Evolutionary conservation across 2,113 vertebrate species (phyloP).

Genomic region (Oryzias curvinotus): DNA sequence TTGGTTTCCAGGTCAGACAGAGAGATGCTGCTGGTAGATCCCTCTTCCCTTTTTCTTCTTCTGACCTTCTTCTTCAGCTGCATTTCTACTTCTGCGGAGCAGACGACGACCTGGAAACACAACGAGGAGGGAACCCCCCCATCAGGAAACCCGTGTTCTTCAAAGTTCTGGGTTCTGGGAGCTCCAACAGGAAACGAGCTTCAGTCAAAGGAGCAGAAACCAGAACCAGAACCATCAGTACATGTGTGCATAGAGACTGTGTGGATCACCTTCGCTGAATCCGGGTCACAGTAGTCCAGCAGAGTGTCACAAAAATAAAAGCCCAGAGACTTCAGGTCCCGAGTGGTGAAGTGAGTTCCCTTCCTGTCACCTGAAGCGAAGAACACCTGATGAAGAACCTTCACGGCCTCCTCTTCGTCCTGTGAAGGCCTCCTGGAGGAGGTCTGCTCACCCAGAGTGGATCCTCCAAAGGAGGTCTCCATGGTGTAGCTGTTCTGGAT

Average conservation of each 20-base stretch:
- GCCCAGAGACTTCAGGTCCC: conserved; percentile 87
- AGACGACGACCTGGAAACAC: conserved; percentile 57
- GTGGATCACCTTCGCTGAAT: conserved; percentile 81
- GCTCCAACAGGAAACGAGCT: too few species aligned
- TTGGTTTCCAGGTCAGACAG: conserved; percentile 89
- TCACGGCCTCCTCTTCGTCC: too few species aligned
- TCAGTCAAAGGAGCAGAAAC: too few species aligned
- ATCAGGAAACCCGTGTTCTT: too few species aligned
- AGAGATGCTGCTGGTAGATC: conserved; percentile 68
- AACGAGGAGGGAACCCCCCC: background rate
- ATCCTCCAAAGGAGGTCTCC: conserved; percentile 89
- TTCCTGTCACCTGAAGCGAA: conserved; percentile 76
- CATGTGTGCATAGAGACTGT: too few species aligned
- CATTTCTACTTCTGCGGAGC: conserved; percentile 71
- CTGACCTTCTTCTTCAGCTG: conserved; percentile 72
- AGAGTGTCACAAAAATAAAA: conserved; percentile 88
- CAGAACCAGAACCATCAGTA: too few species aligned
- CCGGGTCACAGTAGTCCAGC: conserved; percentile 90
- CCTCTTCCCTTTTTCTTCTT: conserved; percentile 69
- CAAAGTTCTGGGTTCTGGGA: too few species aligned
- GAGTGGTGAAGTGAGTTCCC: conserved; percentile 84
- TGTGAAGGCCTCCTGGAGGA: background rate
- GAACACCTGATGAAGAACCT: background rate
- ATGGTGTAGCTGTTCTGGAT: conserved; percentile 93
- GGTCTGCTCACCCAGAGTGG: conserved; percentile 82